These are phyloP conservation scores for Gasteruption jaculator DNA, from an alignment of 2,888 invertebrate genomes.

Conservation along the genomic window DNA sequence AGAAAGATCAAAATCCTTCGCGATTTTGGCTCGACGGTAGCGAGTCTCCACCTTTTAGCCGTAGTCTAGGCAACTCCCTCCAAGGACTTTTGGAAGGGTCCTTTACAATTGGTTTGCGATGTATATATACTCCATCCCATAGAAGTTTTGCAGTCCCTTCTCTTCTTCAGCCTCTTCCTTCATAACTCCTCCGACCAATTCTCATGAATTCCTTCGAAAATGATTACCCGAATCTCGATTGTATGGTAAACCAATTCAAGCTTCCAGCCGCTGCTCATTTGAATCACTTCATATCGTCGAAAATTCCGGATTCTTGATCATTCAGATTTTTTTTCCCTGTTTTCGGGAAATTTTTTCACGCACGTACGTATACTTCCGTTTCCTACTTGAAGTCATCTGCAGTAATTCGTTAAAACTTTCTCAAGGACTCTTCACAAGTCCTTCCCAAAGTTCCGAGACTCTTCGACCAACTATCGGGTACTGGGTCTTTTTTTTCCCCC, in stretches of 20 bases:
- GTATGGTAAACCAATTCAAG: conserved; percentile 10
- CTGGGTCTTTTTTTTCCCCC: no score
- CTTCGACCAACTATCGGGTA: no score
- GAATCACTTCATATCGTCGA: no score
- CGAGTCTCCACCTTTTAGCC: conserved; percentile 11
- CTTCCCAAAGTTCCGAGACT: no score
- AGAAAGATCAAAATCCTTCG: conserved; percentile 30
- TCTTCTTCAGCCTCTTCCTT: conserved; percentile 14
- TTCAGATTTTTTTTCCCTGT: background rate
- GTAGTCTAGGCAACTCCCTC: conserved; percentile 47
- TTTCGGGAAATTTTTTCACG: background rate
- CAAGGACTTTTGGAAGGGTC: conserved; percentile 22
- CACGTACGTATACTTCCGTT: no score
- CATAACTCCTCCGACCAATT: conserved; percentile 16
- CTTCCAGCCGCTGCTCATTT: conserved; percentile 10
- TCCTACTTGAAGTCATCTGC: no score
- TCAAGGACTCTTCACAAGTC: conserved; percentile 21
- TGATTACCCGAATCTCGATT: conserved; percentile 4
- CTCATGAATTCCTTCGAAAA: conserved; percentile 9
- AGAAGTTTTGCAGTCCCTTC: conserved; percentile 22
- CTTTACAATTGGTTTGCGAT: conserved; percentile 9
- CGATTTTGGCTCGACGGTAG: conserved; percentile 26
- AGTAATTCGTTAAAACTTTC: conserved; percentile 32
- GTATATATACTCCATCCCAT: conserved; percentile 14
- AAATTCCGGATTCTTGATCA: conserved; percentile 12